Percentiles rank a stretch among this genome's conserved stretches.
Evolutionary conservation across 2,113 vertebrate genomes (phyloP).

Genomic region (Phyllostomus discolor): DNA sequence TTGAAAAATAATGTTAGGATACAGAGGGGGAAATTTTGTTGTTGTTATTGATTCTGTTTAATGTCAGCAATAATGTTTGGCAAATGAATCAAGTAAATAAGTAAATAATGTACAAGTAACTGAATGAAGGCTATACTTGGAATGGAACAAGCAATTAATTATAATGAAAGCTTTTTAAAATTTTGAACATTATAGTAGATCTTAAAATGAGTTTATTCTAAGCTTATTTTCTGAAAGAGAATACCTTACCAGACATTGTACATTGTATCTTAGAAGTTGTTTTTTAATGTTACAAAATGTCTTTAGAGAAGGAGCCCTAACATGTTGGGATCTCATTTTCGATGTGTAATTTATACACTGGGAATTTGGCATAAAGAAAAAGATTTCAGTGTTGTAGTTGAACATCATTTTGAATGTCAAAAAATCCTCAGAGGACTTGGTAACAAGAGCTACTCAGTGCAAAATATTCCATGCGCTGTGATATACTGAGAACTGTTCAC

Average conservation of each 20-base stretch:
- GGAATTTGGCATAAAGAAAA: constrained; percentile 54
- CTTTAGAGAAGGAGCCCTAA: not conserved
- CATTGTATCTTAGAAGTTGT: not conserved
- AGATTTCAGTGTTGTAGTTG: constrained; percentile 34
- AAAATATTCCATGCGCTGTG: constrained; percentile 14
- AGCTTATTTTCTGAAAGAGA: constrained; percentile 30
- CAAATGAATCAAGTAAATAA: not conserved
- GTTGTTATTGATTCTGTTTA: not conserved
- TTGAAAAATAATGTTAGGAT: not conserved
- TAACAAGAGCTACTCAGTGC: constrained; percentile 55
- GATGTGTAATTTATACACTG: constrained; percentile 44
- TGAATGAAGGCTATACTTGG: not conserved
- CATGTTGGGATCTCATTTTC: constrained; percentile 33
- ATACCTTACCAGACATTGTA: not conserved
- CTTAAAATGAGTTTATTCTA: not conserved
- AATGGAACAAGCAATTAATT: not conserved
- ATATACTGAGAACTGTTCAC: constrained; percentile 34
- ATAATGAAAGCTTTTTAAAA: constrained; percentile 12
- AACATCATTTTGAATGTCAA: constrained; percentile 67
- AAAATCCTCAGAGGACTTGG: constrained; percentile 52
- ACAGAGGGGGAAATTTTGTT: not conserved
- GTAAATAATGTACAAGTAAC: not conserved
- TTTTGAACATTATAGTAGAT: not conserved
- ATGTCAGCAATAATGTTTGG: not conserved
- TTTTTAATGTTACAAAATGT: constrained; percentile 12